A percentile compares a stretch with the other conserved stretches of the same genome.
Evolutionary conservation across 2,113 vertebrate species (phyloP).

Genomic region (Rhynchomys soricoides): DNA sequence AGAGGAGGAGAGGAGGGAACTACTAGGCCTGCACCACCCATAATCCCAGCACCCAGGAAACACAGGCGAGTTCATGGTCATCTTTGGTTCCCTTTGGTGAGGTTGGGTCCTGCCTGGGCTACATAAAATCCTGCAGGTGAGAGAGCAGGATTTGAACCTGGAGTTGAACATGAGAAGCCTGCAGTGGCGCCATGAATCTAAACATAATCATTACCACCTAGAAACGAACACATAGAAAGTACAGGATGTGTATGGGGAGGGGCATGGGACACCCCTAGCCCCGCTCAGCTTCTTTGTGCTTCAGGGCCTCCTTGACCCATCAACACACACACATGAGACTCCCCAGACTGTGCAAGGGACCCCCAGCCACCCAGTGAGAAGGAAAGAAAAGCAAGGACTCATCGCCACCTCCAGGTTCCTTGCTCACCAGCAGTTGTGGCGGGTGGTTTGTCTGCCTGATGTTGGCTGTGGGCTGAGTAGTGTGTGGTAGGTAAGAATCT

Average conservation of each 20-base stretch:
- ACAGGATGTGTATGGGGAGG: accelerated
- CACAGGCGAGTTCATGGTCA: background rate
- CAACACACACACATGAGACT: background rate
- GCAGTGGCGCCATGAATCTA: too few species aligned
- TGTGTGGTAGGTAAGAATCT: background rate
- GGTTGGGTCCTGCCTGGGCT: background rate
- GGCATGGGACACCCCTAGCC: background rate
- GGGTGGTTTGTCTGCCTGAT: background rate
- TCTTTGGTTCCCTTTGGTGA: background rate
- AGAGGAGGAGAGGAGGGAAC: background rate
- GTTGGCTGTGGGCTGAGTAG: background rate
- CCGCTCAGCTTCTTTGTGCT: background rate
- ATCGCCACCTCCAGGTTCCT: background rate
- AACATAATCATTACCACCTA: background rate
- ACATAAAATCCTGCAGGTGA: background rate
- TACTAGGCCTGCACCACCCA: background rate
- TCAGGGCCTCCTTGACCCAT: background rate
- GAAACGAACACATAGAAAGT: background rate
- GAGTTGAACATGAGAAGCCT: background rate
- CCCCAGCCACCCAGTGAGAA: background rate
- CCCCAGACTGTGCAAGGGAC: accelerated
- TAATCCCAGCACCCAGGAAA: background rate
- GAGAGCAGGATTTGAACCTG: background rate
- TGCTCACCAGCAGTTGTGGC: background rate
- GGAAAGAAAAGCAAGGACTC: background rate